Percentiles rank a stretch among this genome's conserved stretches.
Conservation (phyloP, 1,140 invertebrate species). For the Lanistes nyassanus region DNA sequence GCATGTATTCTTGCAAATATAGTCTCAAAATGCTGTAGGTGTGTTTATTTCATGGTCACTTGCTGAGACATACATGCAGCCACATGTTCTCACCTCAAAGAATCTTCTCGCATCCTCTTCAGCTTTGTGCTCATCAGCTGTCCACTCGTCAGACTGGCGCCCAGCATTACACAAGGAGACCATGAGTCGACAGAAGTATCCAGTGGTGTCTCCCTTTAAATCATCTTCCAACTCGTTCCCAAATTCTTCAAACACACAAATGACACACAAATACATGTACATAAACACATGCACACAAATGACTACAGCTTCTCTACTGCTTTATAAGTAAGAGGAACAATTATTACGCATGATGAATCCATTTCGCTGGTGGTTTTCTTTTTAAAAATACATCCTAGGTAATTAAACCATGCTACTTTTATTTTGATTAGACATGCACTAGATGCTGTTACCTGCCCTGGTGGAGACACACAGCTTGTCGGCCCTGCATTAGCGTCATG, state of each 20-base stretch:
- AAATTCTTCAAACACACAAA: constrained; percentile 32
- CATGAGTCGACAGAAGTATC: constrained; percentile 48
- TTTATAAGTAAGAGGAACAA: no score
- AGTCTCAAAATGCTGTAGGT: no score
- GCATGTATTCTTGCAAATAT: no score
- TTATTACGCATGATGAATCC: no score
- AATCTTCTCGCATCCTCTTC: constrained; percentile 47
- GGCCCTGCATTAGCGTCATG: no score
- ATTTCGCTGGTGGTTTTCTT: no score
- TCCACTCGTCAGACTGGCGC: constrained; percentile 29
- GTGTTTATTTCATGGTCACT: neutral
- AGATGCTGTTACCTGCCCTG: no score
- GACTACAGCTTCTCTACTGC: no score
- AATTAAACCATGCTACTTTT: no score
- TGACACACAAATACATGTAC: neutral
- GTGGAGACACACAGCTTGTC: no score
- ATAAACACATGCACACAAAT: constrained; percentile 24
- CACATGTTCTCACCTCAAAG: constrained; percentile 39
- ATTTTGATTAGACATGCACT: no score
- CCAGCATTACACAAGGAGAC: constrained; percentile 38
- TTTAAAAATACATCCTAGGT: no score
- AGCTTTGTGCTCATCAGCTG: constrained; percentile 34
- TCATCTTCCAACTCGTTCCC: constrained; percentile 44
- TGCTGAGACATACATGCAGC: neutral
- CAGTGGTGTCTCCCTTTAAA: constrained; percentile 42